A percentile compares a stretch with the other conserved stretches of the same genome.
Evolutionary conservation across 2,113 vertebrate genomes (phyloP).

Genomic region (Oostethus manadensis): DNA sequence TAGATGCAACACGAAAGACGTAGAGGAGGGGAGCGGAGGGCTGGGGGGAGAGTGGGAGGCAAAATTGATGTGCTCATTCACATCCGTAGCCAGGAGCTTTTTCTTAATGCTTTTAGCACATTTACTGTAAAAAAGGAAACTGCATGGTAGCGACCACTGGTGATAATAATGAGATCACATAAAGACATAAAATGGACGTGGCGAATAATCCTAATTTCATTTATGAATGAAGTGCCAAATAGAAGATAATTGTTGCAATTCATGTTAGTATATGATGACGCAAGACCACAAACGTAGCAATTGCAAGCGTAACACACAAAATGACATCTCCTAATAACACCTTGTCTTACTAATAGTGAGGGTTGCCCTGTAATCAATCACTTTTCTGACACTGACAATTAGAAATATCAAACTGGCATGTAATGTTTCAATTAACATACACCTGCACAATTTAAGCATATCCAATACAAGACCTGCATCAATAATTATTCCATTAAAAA

Average conservation of each 20-base stretch:
- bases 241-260: background rate
- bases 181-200: background rate
- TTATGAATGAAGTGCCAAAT: background rate
- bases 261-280: constrained; percentile 24
- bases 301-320: constrained; percentile 46
- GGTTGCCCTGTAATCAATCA: constrained; percentile 70
- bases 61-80: constrained; percentile 67
- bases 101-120: constrained; percentile 70
- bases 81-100: constrained; percentile 58
- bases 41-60: constrained; percentile 20
- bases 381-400: constrained; percentile 57
- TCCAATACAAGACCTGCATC: background rate
- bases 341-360: constrained; percentile 64
- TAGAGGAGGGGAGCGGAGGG: background rate
- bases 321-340: constrained; percentile 72
- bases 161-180: constrained; percentile 26
- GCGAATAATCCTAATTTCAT: background rate
- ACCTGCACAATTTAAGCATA: background rate
- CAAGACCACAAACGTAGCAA: constrained; percentile 53
- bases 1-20: constrained; percentile 62
- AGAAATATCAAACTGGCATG: constrained; percentile 61
- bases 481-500: background rate
- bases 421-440: constrained; percentile 36
- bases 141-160: constrained; percentile 25
- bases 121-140: constrained; percentile 19